Evolutionary conservation across 2,113 vertebrate species (phyloP).

Genomic region (Halcyon malimbica): DNA sequence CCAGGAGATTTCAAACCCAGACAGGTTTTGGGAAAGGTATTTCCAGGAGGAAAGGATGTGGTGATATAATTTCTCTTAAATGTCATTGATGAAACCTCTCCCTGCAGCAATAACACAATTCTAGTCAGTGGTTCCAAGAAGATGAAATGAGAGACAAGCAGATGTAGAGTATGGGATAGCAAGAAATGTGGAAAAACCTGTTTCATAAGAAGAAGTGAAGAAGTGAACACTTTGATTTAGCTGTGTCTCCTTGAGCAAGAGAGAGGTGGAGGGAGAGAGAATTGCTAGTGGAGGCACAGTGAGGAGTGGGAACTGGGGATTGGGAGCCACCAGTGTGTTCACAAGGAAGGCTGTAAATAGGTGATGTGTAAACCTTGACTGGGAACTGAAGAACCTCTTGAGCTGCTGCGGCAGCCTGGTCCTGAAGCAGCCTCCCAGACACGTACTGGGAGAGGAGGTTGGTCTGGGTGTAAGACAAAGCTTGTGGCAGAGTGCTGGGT

Average conservation of each 20-base stretch:
- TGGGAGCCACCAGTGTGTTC: not conserved
- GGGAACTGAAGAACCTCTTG: not conserved
- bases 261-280: not conserved
- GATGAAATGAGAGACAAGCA: not conserved
- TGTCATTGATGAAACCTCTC: not conserved
- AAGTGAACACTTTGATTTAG: not conserved
- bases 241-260: not conserved
- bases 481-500: not conserved
- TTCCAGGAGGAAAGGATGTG: not conserved
- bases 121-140: not conserved
- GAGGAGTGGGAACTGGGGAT: not conserved
- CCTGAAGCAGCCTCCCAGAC: not conserved
- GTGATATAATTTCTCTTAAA: not conserved
- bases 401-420: not conserved
- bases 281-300: not conserved
- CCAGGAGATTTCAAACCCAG: not conserved
- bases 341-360: not conserved
- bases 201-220: not conserved
- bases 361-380: not conserved
- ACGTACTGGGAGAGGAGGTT: not conserved
- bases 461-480: not conserved
- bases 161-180: not conserved
- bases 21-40: not conserved
- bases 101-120: not conserved
- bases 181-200: constrained; percentile 40